phyloP scores from a whole-genome alignment of 2,888 invertebrate genomes.

The Pseudolycoriella hygida region DNA sequence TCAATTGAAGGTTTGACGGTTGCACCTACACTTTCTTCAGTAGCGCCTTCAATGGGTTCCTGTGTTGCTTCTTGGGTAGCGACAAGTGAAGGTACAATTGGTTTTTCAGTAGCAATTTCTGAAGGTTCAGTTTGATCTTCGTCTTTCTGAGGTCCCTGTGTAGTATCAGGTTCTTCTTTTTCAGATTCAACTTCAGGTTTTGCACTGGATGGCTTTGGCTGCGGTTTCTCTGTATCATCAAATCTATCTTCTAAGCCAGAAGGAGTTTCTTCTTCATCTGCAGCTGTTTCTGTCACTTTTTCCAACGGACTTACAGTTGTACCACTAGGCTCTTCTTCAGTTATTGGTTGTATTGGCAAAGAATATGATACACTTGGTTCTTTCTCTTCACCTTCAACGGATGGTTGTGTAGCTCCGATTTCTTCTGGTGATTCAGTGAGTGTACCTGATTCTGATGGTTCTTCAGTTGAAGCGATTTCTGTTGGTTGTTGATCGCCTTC shows the following conservation, averaged over 20 bases:
- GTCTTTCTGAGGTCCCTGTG: not conserved
- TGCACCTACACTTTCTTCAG: not conserved
- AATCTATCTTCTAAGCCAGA: no score
- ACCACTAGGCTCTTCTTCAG: no score
- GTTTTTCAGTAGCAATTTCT: not conserved
- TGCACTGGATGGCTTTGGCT: not conserved
- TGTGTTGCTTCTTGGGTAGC: not conserved
- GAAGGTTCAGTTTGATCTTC: slow-evolving; percentile 9
- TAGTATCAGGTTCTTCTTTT: not conserved
- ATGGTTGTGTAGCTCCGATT: slow-evolving; percentile 1
- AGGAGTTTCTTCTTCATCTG: no score
- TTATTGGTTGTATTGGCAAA: no score
- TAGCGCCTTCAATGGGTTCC: not conserved
- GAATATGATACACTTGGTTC: slow-evolving; percentile 20
- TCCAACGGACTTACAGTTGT: no score
- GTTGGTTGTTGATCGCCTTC: no score
- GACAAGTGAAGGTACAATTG: slow-evolving; percentile 1
- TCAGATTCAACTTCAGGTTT: not conserved
- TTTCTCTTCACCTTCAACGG: slow-evolving; percentile 12
- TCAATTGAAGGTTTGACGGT: slow-evolving; percentile 5
- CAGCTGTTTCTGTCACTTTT: no score
- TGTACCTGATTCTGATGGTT: slow-evolving; percentile 3
- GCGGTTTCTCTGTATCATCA: slow-evolving; percentile 6
- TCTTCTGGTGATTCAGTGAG: slow-evolving; percentile 3
- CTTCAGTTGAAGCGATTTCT: not conserved